phyloP scores from a whole-genome alignment of 2,888 invertebrate genomes.

The Odontocolon sp. region DNA sequence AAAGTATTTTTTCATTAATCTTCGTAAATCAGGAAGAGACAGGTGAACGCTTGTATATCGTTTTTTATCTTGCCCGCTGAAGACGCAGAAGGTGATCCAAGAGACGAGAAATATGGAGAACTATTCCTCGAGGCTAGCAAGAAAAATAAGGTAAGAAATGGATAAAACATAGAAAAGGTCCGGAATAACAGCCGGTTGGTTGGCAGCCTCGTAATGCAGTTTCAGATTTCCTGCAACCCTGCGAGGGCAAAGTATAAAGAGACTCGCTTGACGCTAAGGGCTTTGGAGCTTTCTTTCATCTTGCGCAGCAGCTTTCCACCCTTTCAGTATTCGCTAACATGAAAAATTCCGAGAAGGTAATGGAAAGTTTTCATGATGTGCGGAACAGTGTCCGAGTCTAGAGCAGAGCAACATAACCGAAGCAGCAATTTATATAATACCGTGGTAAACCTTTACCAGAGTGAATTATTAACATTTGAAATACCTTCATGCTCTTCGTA shows the following conservation, averaged over 20 bases:
- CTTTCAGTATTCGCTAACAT: background rate
- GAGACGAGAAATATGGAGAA: background rate
- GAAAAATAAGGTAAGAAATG: too few relatives aligned
- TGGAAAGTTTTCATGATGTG: too few relatives aligned
- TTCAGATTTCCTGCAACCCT: too few relatives aligned
- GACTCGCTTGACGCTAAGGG: too few relatives aligned
- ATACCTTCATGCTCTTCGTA: too few relatives aligned
- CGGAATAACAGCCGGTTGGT: background rate
- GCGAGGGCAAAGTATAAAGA: too few relatives aligned
- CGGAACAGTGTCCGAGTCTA: too few relatives aligned
- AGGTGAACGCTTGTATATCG: background rate
- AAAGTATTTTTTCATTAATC: slow-evolving; percentile 49
- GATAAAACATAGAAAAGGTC: too few relatives aligned
- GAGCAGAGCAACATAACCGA: background rate
- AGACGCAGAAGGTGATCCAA: background rate
- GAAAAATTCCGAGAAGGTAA: background rate
- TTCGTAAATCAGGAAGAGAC: slow-evolving; percentile 30
- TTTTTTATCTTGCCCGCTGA: background rate
- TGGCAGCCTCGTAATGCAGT: too few relatives aligned
- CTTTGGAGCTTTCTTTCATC: background rate
- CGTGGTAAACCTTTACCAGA: too few relatives aligned
- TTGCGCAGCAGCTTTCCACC: background rate
- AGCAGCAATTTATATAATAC: background rate
- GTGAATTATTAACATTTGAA: too few relatives aligned
- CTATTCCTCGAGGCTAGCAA: background rate